These are phyloP conservation scores for Thamnophis elegans DNA, from an alignment of 2,797 vertebrate genomes.

Conservation along the genomic window DNA sequence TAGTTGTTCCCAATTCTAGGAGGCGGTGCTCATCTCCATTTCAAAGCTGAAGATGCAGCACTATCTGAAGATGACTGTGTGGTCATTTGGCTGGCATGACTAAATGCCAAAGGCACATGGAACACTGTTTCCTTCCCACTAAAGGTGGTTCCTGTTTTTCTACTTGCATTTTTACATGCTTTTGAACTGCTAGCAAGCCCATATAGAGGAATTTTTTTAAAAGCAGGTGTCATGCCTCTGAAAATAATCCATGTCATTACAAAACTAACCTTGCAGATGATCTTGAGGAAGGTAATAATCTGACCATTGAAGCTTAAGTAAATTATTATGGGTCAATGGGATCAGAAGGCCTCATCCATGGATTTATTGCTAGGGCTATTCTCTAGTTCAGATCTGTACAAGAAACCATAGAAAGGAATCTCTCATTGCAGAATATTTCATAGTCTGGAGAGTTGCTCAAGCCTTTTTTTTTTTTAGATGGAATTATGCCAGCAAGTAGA, in stretches of 20 bases:
- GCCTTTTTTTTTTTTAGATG: conserved; percentile 42
- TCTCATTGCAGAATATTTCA: conserved; percentile 54
- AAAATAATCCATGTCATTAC: fast-evolving
- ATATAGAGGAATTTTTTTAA: neutral
- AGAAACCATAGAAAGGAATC: conserved; percentile 35
- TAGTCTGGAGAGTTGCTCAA: conserved; percentile 51
- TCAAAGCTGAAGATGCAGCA: too few relatives aligned
- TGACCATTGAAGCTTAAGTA: conserved; percentile 10
- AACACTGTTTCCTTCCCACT: too few relatives aligned
- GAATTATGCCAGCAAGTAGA: conserved; percentile 37
- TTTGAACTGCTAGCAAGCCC: neutral
- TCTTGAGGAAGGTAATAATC: conserved; percentile 8
- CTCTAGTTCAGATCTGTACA: conserved; percentile 18
- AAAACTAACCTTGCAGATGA: conserved; percentile 10
- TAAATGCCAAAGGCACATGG: too few relatives aligned
- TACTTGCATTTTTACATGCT: too few relatives aligned
- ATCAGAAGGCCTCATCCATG: neutral
- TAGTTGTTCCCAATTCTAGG: too few relatives aligned
- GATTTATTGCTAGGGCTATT: neutral
- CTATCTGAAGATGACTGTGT: too few relatives aligned
- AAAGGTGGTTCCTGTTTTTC: too few relatives aligned
- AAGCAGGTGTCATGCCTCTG: neutral
- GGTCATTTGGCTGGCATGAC: too few relatives aligned
- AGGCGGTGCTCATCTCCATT: too few relatives aligned
- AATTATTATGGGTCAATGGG: neutral